phyloP scores from a whole-genome alignment of 2,113 vertebrate species.

The Poeciliopsis retropinna region DNA sequence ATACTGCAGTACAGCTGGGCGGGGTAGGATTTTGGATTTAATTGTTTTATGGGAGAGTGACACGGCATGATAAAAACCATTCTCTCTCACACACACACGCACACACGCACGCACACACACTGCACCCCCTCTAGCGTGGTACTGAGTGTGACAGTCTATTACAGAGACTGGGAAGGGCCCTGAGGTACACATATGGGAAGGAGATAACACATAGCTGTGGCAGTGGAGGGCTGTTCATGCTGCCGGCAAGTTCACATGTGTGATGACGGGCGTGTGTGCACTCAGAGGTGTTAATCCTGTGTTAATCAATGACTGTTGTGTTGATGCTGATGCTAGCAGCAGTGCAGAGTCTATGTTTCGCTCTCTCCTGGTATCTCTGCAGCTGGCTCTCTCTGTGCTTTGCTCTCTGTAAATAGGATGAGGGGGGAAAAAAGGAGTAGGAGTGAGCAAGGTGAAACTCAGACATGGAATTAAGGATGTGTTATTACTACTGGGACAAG shows the following conservation, averaged over 20 bases:
- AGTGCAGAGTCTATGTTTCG: constrained; percentile 24
- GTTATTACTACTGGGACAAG: constrained; percentile 67
- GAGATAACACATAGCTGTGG: constrained; percentile 80
- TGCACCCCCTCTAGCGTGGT: constrained; percentile 75
- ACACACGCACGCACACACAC: constrained; percentile 10
- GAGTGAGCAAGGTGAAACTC: constrained; percentile 71
- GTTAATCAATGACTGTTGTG: constrained; percentile 67
- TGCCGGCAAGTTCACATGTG: constrained; percentile 50
- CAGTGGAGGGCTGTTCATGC: constrained; percentile 55
- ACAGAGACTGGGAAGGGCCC: constrained; percentile 81
- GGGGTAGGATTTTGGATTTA: constrained; percentile 64
- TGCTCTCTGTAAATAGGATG: constrained; percentile 41
- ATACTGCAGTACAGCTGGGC: constrained; percentile 57
- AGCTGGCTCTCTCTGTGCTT: constrained; percentile 33
- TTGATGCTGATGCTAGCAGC: constrained; percentile 31
- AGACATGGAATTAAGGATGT: constrained; percentile 65
- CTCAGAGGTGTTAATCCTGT: constrained; percentile 65
- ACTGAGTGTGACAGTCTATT: constrained; percentile 82
- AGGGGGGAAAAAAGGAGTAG: constrained; percentile 58
- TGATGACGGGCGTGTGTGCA: constrained; percentile 32
- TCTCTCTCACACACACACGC: background rate
- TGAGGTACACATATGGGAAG: constrained; percentile 85
- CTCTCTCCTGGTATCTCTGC: constrained; percentile 16
- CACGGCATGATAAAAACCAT: constrained; percentile 57
- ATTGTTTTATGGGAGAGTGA: constrained; percentile 80